Conservation (phyloP, 2,888 invertebrate genomes). For the Dexiosoma caninum region DNA sequence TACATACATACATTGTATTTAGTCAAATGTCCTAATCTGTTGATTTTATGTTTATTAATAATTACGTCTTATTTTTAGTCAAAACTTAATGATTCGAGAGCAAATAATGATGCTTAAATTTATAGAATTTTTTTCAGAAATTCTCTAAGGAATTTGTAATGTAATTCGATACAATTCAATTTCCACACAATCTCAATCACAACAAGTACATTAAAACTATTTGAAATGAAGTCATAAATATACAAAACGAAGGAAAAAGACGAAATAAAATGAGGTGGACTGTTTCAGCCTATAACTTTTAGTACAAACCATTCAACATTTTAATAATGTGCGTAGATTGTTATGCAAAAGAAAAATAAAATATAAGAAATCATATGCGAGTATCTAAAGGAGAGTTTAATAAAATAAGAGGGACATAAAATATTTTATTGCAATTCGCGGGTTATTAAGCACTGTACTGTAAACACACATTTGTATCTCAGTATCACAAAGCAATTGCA, state of each 20-base stretch:
- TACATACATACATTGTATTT: no score
- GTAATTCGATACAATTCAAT: constrained; percentile 29
- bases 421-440: constrained; percentile 70
- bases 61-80: not conserved
- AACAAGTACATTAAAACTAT: constrained; percentile 41
- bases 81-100: not conserved
- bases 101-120: constrained; percentile 18
- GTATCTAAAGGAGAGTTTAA: constrained; percentile 21
- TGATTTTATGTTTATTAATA: not conserved
- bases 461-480: constrained; percentile 32
- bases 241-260: constrained; percentile 33
- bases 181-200: constrained; percentile 22
- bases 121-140: not conserved
- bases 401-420: constrained; percentile 61
- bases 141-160: not conserved
- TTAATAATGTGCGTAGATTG: constrained; percentile 36
- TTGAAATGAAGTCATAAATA: constrained; percentile 53
- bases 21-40: not conserved
- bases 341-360: constrained; percentile 10
- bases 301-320: constrained; percentile 5
- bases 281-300: constrained; percentile 14
- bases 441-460: constrained; percentile 66
- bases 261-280: constrained; percentile 39
- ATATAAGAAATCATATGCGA: constrained; percentile 11
- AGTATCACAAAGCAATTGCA: not conserved